phyloP scores from a whole-genome alignment of 2,113 vertebrate species.

The Raphicerus campestris region DNA sequence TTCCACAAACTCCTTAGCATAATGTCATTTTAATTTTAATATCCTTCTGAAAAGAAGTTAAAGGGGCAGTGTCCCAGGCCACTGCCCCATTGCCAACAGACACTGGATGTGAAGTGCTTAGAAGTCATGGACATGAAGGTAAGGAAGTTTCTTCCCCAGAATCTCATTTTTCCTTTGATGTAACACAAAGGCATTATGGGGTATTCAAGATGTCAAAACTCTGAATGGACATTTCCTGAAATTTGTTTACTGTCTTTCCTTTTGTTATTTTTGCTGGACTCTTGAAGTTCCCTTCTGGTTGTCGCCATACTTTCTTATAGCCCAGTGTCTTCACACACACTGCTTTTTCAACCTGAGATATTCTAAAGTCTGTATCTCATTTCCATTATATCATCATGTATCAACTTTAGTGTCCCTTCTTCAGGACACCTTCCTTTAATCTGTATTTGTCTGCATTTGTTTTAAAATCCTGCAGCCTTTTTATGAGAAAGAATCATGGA shows the following conservation, averaged over 20 bases:
- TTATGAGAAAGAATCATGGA: background rate
- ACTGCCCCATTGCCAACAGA: background rate
- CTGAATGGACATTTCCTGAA: background rate
- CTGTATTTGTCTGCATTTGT: background rate
- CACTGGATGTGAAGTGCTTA: background rate
- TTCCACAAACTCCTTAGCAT: background rate
- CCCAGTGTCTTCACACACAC: background rate
- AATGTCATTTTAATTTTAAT: background rate
- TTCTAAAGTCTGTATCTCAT: background rate
- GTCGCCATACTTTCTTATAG: background rate
- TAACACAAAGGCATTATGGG: background rate
- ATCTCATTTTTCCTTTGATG: background rate
- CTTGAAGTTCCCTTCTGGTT: background rate
- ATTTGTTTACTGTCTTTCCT: background rate
- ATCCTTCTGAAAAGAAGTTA: background rate
- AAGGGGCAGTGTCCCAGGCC: fast-evolving
- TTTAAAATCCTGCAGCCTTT: background rate
- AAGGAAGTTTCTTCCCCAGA: background rate
- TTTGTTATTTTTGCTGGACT: background rate
- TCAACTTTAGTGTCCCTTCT: background rate
- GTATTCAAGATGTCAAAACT: background rate
- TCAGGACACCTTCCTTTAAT: background rate
- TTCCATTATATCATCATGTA: background rate
- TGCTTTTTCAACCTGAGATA: background rate
- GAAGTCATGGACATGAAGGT: background rate